phyloP scores from a whole-genome alignment of 1,140 invertebrate genomes.

The honey bee (Apis mellifera) region DNA sequence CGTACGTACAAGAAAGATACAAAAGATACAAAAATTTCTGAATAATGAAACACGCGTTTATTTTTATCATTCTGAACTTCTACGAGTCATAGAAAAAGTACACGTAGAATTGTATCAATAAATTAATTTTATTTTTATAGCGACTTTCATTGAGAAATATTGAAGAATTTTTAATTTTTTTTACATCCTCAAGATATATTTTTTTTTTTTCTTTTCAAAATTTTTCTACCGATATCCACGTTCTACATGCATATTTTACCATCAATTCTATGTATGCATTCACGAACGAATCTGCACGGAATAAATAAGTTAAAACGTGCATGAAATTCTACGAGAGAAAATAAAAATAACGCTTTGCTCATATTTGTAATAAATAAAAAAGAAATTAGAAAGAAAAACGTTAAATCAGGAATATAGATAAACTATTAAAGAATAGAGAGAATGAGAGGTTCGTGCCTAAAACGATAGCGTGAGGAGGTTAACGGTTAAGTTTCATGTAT shows the following conservation, averaged over 20 bases:
- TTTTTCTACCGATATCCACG: background rate
- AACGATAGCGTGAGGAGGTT: conserved; percentile 44
- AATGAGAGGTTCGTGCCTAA: conserved; percentile 22
- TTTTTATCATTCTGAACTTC: background rate
- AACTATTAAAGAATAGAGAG: background rate
- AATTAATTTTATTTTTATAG: background rate
- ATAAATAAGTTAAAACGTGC: too few relatives aligned
- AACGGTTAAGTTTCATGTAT: conserved; percentile 28
- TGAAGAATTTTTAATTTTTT: background rate
- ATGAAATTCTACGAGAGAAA: too few relatives aligned
- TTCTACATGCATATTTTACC: conserved; percentile 35
- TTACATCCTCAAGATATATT: background rate
- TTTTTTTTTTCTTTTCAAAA: background rate
- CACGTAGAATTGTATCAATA: background rate
- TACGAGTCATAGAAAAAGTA: background rate
- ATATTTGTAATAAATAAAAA: background rate
- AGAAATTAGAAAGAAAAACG: background rate
- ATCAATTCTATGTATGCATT: background rate
- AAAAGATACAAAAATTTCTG: background rate
- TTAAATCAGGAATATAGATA: background rate
- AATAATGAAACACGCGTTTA: background rate
- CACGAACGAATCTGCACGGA: background rate
- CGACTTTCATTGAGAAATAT: background rate
- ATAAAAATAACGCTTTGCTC: too few relatives aligned
- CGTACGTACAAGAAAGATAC: background rate